Evolutionary conservation across 2,888 invertebrate genomes (phyloP).

Genomic region (Euplexia lucipara): DNA sequence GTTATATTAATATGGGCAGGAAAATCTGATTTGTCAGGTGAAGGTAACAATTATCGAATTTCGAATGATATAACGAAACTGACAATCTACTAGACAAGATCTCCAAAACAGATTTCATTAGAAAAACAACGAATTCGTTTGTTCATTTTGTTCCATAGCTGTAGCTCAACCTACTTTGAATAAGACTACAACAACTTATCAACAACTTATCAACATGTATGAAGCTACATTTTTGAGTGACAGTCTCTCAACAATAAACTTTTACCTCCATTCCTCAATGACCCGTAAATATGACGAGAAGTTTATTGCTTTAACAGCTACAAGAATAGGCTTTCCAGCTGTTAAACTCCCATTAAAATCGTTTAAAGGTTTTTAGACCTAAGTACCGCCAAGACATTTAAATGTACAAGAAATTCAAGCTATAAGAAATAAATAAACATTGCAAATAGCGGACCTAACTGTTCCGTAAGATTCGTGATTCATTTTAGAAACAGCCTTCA

Average conservation of each 20-base stretch:
- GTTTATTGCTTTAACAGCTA: constrained; percentile 38
- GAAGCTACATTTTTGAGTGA: constrained; percentile 16
- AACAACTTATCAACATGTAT: neutral
- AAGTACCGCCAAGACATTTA: constrained; percentile 6
- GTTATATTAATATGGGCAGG: neutral
- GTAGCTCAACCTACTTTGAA: neutral
- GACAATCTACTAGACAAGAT: neutral
- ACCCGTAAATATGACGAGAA: constrained; percentile 32
- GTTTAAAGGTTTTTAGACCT: constrained; percentile 25
- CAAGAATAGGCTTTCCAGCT: constrained; percentile 38
- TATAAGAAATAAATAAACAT: constrained; percentile 6
- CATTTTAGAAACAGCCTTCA: constrained; percentile 52
- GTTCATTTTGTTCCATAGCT: neutral
- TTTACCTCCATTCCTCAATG: constrained; percentile 38
- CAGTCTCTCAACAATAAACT: constrained; percentile 35
- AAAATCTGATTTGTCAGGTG: constrained; percentile 10
- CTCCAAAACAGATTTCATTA: too few relatives aligned
- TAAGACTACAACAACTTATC: too few relatives aligned
- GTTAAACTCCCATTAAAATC: constrained; percentile 42
- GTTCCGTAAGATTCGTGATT: constrained; percentile 35
- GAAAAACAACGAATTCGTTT: too few relatives aligned
- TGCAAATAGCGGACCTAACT: constrained; percentile 34
- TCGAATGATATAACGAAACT: neutral
- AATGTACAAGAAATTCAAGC: constrained; percentile 13
- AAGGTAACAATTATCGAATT: neutral